These are phyloP conservation scores for Ammospiza maritima DNA, from an alignment of 2,797 vertebrate genomes.

Conservation along the genomic window DNA sequence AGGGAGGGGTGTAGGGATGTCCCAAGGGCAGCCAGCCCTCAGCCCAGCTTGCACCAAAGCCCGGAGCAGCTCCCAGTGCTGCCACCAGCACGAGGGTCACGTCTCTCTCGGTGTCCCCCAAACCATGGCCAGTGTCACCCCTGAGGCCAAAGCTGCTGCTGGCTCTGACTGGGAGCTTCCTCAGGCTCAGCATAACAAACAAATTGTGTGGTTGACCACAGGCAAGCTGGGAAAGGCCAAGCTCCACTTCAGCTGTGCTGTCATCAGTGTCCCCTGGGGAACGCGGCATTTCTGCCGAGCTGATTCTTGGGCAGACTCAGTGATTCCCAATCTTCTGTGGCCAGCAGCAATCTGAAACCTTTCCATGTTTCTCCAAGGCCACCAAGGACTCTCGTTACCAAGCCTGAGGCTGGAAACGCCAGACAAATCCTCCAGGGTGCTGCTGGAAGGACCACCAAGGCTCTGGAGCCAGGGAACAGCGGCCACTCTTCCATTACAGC, in stretches of 20 bases:
- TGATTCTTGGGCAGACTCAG: not conserved
- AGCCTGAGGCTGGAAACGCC: not conserved
- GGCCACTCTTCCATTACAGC: conserved; percentile 7
- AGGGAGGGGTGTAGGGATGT: not conserved
- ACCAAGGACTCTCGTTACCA: not conserved
- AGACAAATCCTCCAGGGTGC: not conserved
- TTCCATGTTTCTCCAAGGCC: not conserved
- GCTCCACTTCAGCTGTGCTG: not conserved
- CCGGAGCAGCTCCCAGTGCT: not conserved
- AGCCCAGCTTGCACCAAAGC: not conserved
- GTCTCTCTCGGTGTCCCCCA: not conserved
- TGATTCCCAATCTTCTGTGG: not conserved
- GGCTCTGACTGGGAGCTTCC: not conserved
- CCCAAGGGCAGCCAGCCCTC: not conserved
- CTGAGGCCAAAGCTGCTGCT: not conserved
- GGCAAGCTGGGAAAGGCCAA: not conserved
- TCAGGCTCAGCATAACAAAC: not conserved
- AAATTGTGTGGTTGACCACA: conserved; percentile 51
- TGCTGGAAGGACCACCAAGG: not conserved
- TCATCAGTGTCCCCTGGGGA: not conserved
- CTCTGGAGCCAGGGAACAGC: not conserved
- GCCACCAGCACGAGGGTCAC: not conserved
- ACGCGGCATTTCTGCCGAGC: not conserved
- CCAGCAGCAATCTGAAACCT: not conserved
- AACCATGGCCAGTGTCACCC: not conserved